Base-by-base conservation (phyloP, 2,797 vertebrate genomes). In the Arrhamphus sclerolepis region DNA sequence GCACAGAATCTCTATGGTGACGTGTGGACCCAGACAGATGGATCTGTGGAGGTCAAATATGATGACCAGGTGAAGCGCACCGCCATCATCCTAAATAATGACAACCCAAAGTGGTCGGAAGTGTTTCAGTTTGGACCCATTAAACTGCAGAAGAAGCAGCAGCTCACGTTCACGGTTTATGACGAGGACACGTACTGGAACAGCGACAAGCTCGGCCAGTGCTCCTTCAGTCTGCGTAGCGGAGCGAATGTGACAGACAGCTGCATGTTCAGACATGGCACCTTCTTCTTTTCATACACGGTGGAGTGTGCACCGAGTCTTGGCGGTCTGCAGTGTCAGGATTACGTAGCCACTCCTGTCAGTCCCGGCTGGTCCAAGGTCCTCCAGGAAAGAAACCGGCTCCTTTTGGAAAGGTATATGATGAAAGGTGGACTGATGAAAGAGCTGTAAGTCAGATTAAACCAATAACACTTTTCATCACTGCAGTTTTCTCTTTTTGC, bases 261-360 rank as follows among this genome's bases (percentile, higher is more conserved):
- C 22, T 87, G 82, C 31, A 76, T 59, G 72, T 46, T 86, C 0
- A 0, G 57, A 0, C 1, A 84, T 0, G 77, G 82, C 1, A 77
- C 74, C 14, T 29, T 85, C 4, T 83, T 65, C 72, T 85, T 77
- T 26, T 52, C 80, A 1, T 83, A 83, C 14, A 0, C 0, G 0
- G 76, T 77, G 1, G 9, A 29, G 26, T 85, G 85, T 6, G 80
- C 78, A 4, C 78, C 65, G 0, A 64, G 56, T 58, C 82, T 84
- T 1, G 5, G 58, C 20, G 80, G 84, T 1, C 1, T 13, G 0
- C 19, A 47, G 1, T 87, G 81, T 67, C 49, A 0, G 4, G 65
- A 82, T 0, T 83, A 83, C 46, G 24, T 19, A 0, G 41, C 84
- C 0, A 42, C 57, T 3, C 41, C 76, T 7, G 20, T 72, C 42